Evolutionary conservation across 2,888 invertebrate genomes (phyloP).

Genomic region (Erynnis tages): DNA sequence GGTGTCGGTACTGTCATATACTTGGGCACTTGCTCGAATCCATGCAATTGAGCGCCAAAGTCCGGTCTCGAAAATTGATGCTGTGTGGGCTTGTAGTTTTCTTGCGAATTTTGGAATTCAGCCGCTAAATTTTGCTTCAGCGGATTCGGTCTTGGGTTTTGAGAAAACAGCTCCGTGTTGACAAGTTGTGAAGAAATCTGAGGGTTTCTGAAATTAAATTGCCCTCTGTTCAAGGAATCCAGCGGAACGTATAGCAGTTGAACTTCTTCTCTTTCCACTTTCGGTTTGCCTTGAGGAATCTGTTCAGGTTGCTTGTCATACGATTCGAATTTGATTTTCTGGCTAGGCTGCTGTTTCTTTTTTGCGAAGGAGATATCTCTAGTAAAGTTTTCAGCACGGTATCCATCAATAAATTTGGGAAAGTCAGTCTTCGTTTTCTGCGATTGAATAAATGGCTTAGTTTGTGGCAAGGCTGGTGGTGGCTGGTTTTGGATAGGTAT

Average conservation of each 20-base stretch:
- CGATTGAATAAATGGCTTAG: constrained; percentile 53
- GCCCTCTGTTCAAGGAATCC: constrained; percentile 84
- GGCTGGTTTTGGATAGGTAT: constrained; percentile 34
- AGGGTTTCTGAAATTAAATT: constrained; percentile 65
- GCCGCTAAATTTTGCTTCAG: constrained; percentile 44
- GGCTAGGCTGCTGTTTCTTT: constrained; percentile 61
- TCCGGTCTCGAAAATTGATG: constrained; percentile 59
- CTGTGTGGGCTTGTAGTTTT: constrained; percentile 48
- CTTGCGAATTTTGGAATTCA: constrained; percentile 54
- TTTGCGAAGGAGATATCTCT: constrained; percentile 43
- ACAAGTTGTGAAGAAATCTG: constrained; percentile 49
- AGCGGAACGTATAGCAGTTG: constrained; percentile 92
- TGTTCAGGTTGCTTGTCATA: constrained; percentile 54
- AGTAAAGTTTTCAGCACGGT: constrained; percentile 60
- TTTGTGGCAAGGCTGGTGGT: constrained; percentile 43
- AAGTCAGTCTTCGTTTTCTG: constrained; percentile 49
- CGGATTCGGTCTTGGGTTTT: constrained; percentile 49
- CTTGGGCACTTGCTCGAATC: constrained; percentile 60
- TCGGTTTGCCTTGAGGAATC: constrained; percentile 46
- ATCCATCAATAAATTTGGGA: constrained; percentile 70
- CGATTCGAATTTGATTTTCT: constrained; percentile 65
- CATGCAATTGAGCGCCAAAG: constrained; percentile 54
- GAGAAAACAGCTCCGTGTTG: constrained; percentile 57
- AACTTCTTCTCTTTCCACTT: constrained; percentile 83
- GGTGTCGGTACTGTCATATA: constrained; percentile 63